Evolutionary conservation across 2,113 vertebrate genomes (phyloP), one percentile per base, ranked within the genome.

Genomic region (Caranx melampygus): DNA sequence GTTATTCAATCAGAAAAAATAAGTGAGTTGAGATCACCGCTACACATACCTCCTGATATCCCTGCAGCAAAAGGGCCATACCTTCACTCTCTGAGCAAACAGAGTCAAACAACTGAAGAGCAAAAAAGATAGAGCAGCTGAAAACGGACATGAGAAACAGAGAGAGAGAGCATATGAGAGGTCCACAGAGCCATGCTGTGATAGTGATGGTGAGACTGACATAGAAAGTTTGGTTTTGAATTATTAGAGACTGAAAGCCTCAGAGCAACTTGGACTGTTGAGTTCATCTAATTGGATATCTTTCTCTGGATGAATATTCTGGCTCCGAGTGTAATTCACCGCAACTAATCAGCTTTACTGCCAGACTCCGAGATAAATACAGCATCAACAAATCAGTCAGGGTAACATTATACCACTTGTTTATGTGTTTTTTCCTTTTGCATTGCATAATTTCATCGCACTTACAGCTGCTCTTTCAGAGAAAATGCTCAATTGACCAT

Each of bases 231-330:
- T 14, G 33, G 12, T 5, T 80, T 37, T 49, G 49, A 73, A 13
- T 63, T 6, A 64, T 76, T 52, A 20, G 26, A 70, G 47, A 57
- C 3, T 61, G 42, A 85, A 65, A 69, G 49, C 62, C 79, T 20
- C 37, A 11, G 11, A 72, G 80, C 61, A 26, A 35, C 75, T 44
- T 16, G 13, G n/a, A 63, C 9, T 84, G 52, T 66, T 72, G 45
- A 44, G 72, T 77, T 78, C 6, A 73, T 76, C 21, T 65, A 75
- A 89, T 81, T 80, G 69, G 47, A 78, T 63, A 11, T 74, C 80
- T 83, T 80, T 16, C 31, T 59, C 67, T 71, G 51, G 14, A 82
- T 75, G 69, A 69, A 82, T 65, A 35, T 40, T 58, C 42, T 6
- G 42, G 35, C 49, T 21, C 3, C 51, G 63, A 79, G 40, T 26